Conservation (phyloP, 2,113 vertebrate genomes). For the Clinocottus analis region DNA sequence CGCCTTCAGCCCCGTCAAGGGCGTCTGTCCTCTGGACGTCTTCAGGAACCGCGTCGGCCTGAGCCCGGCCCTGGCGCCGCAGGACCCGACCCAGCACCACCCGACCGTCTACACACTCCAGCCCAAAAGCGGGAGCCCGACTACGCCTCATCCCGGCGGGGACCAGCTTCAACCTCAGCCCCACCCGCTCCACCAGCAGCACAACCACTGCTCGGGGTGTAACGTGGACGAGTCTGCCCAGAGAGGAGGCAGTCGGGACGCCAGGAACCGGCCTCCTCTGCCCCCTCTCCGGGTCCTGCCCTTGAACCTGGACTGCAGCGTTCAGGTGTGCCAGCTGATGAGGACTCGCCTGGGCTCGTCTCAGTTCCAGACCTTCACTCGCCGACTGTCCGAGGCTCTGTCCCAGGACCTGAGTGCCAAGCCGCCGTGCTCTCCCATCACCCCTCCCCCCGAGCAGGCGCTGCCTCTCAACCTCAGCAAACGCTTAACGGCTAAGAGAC, state of each 20-base stretch:
- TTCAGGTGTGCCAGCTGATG: slow-evolving; percentile 85
- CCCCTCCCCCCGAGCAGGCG: slow-evolving; percentile 78
- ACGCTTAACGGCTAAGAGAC: slow-evolving; percentile 68
- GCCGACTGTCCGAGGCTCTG: slow-evolving; percentile 82
- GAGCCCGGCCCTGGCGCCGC: slow-evolving; percentile 59
- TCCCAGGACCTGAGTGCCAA: slow-evolving; percentile 81
- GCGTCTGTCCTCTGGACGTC: slow-evolving; percentile 81
- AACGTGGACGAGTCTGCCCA: slow-evolving; percentile 45
- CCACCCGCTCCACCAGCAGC: slow-evolving; percentile 34
- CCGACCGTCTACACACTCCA: slow-evolving; percentile 64
- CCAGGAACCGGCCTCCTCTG: slow-evolving; percentile 60
- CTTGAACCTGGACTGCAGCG: slow-evolving; percentile 84
- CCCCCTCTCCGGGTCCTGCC: slow-evolving; percentile 84
- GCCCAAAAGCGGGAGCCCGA: slow-evolving; percentile 59
- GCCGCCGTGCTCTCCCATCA: slow-evolving; percentile 57
- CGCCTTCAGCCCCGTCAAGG: slow-evolving; percentile 81
- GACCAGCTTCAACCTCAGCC: slow-evolving; percentile 40
- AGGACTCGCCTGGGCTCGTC: slow-evolving; percentile 75
- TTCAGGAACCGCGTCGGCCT: slow-evolving; percentile 78
- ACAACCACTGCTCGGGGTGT: slow-evolving; percentile 63
- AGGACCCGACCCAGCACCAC: slow-evolving; percentile 60
- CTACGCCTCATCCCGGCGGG: slow-evolving; percentile 45
- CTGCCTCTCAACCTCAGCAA: slow-evolving; percentile 85
- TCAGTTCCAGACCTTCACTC: slow-evolving; percentile 83
- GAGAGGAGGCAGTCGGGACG: slow-evolving; percentile 41